Percentiles rank a stretch among this genome's conserved stretches.
phyloP scores from a whole-genome alignment of 2,113 vertebrate genomes.

The Morone chrysops region DNA sequence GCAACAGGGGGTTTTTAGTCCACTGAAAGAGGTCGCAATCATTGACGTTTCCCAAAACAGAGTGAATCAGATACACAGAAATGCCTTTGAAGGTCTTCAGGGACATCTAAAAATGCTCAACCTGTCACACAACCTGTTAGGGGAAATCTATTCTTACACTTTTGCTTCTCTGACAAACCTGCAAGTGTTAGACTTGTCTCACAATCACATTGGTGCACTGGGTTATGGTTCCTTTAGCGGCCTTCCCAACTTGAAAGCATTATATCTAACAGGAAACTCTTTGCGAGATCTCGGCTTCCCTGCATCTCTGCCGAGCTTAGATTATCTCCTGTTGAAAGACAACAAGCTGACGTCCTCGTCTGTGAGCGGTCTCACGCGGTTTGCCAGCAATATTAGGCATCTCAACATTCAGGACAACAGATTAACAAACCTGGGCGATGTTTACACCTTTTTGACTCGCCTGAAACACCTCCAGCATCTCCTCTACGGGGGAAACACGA shows the following conservation, averaged over 20 bases:
- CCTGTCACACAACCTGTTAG: conserved; percentile 89
- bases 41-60: conserved; percentile 87
- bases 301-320: conserved; percentile 73
- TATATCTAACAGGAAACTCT: conserved; percentile 89
- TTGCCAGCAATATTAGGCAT: conserved; percentile 45
- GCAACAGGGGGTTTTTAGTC: conserved; percentile 78
- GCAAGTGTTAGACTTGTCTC: conserved; percentile 83
- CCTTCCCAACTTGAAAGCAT: conserved; percentile 74
- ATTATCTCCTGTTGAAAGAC: conserved; percentile 72
- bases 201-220: conserved; percentile 89
- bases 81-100: conserved; percentile 87
- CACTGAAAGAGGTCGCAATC: conserved; percentile 71
- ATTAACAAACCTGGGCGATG: conserved; percentile 76
- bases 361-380: conserved; percentile 14
- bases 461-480: conserved; percentile 77
- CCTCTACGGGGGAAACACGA: conserved; percentile 80
- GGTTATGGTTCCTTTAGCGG: conserved; percentile 76
- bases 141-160: conserved; percentile 82
- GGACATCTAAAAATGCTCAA: conserved; percentile 82
- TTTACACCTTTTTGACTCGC: conserved; percentile 77
- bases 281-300: conserved; percentile 77
- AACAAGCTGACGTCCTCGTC: conserved; percentile 79
- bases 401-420: conserved; percentile 85
- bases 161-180: conserved; percentile 85
- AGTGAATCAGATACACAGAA: conserved; percentile 84